Evolutionary conservation across 2,888 invertebrate genomes (phyloP).

Genomic region (Leptodirus hochenwartii): DNA sequence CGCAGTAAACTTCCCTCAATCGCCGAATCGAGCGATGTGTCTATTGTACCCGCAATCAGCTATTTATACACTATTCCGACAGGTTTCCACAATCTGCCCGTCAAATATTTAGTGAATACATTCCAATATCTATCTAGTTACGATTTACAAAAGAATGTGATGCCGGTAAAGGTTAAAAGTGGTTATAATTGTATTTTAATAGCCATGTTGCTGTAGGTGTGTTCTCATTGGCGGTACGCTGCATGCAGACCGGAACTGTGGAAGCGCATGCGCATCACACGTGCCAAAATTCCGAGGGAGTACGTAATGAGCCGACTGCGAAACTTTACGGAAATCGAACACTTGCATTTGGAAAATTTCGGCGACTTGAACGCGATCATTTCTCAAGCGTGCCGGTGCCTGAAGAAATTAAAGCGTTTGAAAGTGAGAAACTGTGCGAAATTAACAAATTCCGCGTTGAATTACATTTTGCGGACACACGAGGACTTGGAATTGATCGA

Average conservation of each 20-base stretch:
- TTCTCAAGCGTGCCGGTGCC: constrained; percentile 15
- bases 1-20: too few relatives aligned
- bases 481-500: constrained; percentile 14
- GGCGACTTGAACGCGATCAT: constrained; percentile 14
- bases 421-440: constrained; percentile 13
- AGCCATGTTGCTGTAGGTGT: constrained; percentile 15
- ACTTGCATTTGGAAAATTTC: constrained; percentile 13
- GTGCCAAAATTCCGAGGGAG: constrained; percentile 12
- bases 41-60: too few relatives aligned
- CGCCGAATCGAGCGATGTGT: too few relatives aligned
- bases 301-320: constrained; percentile 15
- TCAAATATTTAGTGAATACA: too few relatives aligned
- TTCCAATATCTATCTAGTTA: too few relatives aligned
- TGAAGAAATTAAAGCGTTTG: constrained; percentile 13
- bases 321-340: constrained; percentile 11
- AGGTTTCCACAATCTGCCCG: too few relatives aligned
- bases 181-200: too few relatives aligned
- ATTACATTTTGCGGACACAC: constrained; percentile 14
- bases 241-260: constrained; percentile 14
- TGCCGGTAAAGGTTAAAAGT: too few relatives aligned
- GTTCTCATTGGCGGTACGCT: constrained; percentile 16
- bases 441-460: constrained; percentile 12
- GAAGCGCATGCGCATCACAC: constrained; percentile 13
- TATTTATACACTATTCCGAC: too few relatives aligned
- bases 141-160: too few relatives aligned